Percentiles rank a stretch among this genome's conserved stretches.
Conservation (phyloP, 2,888 invertebrate genomes). For the Empis livida region DNA sequence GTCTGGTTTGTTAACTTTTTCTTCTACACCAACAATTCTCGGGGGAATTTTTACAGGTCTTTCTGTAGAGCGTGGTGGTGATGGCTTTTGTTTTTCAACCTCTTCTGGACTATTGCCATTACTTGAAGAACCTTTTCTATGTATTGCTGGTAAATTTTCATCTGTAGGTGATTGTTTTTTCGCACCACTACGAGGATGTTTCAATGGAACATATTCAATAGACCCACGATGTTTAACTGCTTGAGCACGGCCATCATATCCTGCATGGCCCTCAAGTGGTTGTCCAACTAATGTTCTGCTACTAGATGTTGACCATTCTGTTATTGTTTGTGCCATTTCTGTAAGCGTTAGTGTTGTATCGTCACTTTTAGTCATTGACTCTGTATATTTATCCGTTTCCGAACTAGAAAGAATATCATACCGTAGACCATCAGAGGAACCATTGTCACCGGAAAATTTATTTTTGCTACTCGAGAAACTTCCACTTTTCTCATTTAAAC, state of each 20-base stretch:
- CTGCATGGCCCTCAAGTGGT: constrained; percentile 13
- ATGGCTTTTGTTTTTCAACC: constrained; percentile 16
- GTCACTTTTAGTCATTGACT: constrained; percentile 65
- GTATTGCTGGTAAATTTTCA: constrained; percentile 28
- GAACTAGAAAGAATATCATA: constrained; percentile 50
- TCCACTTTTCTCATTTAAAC: constrained; percentile 32
- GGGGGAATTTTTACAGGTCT: constrained; percentile 36
- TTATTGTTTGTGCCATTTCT: constrained; percentile 63
- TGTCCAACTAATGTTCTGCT: constrained; percentile 56
- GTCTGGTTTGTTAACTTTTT: constrained; percentile 17
- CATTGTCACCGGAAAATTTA: constrained; percentile 33
- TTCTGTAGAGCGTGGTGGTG: constrained; percentile 26
- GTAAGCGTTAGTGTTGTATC: constrained; percentile 59
- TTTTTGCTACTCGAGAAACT: constrained; percentile 28
- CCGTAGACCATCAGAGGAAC: constrained; percentile 35
- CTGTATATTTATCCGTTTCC: constrained; percentile 43
- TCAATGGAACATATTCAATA: constrained; percentile 30
- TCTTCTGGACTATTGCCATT: constrained; percentile 18
- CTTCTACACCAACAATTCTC: constrained; percentile 18
- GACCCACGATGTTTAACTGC: constrained; percentile 16
- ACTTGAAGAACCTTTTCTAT: constrained; percentile 25
- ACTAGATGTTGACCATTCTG: constrained; percentile 72
- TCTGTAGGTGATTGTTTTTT: constrained; percentile 25
- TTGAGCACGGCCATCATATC: constrained; percentile 9
- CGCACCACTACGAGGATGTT: constrained; percentile 22